Percentiles rank a stretch among this genome's conserved stretches.
phyloP scores from a whole-genome alignment of 2,113 vertebrate genomes.

The Chascanopsetta lugubris region DNA sequence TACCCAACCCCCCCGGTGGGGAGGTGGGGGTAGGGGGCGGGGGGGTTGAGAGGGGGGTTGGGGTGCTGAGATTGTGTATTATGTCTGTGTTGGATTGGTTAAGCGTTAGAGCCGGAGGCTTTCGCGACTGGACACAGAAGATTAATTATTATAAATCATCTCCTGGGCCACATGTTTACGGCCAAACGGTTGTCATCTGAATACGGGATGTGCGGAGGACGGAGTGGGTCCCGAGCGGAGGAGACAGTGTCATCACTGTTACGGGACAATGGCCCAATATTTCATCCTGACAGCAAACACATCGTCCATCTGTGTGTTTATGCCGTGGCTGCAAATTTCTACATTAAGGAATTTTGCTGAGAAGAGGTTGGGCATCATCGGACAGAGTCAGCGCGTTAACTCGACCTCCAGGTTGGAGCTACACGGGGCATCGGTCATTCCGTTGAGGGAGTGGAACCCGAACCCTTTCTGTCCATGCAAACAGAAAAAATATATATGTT shows the following conservation, averaged over 20 bases:
- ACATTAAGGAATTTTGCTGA: slow-evolving; percentile 41
- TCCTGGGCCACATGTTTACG: slow-evolving; percentile 64
- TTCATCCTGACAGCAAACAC: slow-evolving; percentile 57
- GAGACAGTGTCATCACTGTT: no score
- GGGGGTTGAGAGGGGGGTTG: no score
- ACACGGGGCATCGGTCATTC: slow-evolving; percentile 27
- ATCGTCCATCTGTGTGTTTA: slow-evolving; percentile 52
- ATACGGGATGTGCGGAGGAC: slow-evolving; percentile 40
- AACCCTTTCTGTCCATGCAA: not conserved
- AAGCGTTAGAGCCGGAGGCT: slow-evolving; percentile 40
- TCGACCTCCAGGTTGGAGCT: slow-evolving; percentile 33
- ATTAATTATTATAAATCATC: slow-evolving; percentile 82
- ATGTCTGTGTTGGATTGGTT: slow-evolving; percentile 34
- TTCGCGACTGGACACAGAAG: slow-evolving; percentile 63
- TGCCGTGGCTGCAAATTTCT: slow-evolving; percentile 49
- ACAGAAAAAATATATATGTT: no score
- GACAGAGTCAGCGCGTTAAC: slow-evolving; percentile 37
- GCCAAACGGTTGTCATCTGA: slow-evolving; percentile 47
- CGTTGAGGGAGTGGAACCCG: slow-evolving; percentile 19
- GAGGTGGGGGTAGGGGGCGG: not conserved
- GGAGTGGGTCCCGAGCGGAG: no score
- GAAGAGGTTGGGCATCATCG: slow-evolving; percentile 23
- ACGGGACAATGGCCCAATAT: slow-evolving; percentile 47
- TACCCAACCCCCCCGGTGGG: slow-evolving; percentile 55
- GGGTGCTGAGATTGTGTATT: slow-evolving; percentile 42